Evolutionary conservation across 2,888 invertebrate genomes (phyloP).

Genomic region (Bellardia bayeri): DNA sequence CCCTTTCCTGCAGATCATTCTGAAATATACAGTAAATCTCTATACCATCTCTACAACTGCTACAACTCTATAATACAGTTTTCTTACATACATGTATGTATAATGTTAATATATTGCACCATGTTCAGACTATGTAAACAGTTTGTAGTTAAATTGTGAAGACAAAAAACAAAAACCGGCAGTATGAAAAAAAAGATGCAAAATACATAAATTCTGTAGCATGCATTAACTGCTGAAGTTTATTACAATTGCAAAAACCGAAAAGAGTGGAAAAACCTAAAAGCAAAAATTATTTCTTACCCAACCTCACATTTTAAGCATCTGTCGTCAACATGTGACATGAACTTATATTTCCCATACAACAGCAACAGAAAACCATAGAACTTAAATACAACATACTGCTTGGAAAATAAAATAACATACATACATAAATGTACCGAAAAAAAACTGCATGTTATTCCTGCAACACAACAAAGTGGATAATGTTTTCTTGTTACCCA

Average conservation of each 20-base stretch:
- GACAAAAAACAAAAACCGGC: background rate
- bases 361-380: background rate
- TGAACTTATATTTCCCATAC: slow-evolving; percentile 60
- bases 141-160: slow-evolving; percentile 44
- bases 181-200: background rate
- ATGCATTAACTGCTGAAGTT: slow-evolving; percentile 67
- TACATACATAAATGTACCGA: background rate
- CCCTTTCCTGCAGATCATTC: background rate
- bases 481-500: slow-evolving; percentile 59
- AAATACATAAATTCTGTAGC: slow-evolving; percentile 57
- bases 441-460: slow-evolving; percentile 9
- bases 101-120: slow-evolving; percentile 25
- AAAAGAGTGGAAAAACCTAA: slow-evolving; percentile 3
- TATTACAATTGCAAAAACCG: slow-evolving; percentile 65
- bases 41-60: background rate
- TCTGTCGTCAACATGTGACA: slow-evolving; percentile 67
- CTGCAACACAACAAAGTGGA: slow-evolving; percentile 48
- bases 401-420: background rate
- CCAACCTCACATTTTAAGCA: slow-evolving; percentile 68
- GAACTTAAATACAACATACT: background rate
- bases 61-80: background rate
- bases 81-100: background rate
- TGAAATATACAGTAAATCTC: background rate
- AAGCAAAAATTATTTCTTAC: slow-evolving; percentile 52
- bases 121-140: slow-evolving; percentile 50